Evolutionary conservation across 2,113 vertebrate genomes (phyloP).

Genomic region (Crotalus tigris): DNA sequence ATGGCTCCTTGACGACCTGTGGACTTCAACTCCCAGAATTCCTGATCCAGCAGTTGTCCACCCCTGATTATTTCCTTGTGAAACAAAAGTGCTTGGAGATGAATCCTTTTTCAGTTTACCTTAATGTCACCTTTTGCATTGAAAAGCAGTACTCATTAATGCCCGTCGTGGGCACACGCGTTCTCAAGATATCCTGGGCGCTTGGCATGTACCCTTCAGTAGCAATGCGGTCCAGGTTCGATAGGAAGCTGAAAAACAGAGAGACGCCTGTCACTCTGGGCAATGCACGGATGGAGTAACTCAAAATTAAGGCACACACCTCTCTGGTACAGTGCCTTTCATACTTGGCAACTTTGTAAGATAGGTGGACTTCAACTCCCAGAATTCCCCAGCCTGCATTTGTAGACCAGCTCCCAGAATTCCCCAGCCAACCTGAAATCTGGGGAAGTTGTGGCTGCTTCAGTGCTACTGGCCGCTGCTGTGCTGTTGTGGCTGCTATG

Average conservation of each 20-base stretch:
- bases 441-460: not conserved
- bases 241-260: constrained; percentile 75
- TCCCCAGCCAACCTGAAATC: not conserved
- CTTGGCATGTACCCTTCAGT: constrained; percentile 77
- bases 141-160: constrained; percentile 88
- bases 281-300: not conserved
- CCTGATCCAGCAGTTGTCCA: not conserved
- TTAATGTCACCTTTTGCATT: constrained; percentile 80
- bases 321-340: not conserved
- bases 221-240: constrained; percentile 77
- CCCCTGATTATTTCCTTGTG: not conserved
- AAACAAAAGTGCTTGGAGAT: not conserved
- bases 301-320: no score
- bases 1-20: not conserved
- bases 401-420: not conserved
- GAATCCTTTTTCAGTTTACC: constrained; percentile 63
- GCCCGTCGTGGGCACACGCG: constrained; percentile 86
- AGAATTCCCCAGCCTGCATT: not conserved
- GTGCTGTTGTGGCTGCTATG: no score
- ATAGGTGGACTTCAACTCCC: not conserved
- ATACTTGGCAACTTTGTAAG: not conserved
- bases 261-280: not conserved
- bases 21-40: not conserved
- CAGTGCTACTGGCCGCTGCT: no score
- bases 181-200: constrained; percentile 83